These are phyloP conservation scores for Lagodon rhomboides DNA, from an alignment of 2,797 vertebrate genomes.

Conservation along the genomic window DNA sequence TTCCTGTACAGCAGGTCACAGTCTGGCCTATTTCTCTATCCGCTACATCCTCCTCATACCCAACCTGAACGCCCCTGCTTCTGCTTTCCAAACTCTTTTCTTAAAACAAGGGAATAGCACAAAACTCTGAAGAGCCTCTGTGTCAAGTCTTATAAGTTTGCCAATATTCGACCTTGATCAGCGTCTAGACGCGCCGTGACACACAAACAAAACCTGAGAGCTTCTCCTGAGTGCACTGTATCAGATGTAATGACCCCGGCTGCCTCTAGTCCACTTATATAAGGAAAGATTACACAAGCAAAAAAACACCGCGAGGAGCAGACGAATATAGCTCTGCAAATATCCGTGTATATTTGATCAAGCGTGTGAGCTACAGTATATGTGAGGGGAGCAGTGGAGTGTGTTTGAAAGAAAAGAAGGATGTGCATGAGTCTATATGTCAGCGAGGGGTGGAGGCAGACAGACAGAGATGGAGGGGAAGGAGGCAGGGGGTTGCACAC, in stretches of 20 bases:
- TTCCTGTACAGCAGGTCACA: constrained; percentile 19
- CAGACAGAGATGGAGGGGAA: constrained; percentile 48
- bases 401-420: constrained; percentile 61
- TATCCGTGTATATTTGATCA: constrained; percentile 71
- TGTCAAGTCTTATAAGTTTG: constrained; percentile 55
- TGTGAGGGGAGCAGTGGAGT: constrained; percentile 47
- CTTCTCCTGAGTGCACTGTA: constrained; percentile 47
- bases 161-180: constrained; percentile 66
- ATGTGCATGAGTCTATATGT: constrained; percentile 67
- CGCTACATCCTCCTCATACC: not conserved
- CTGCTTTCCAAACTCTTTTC: constrained; percentile 25
- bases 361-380: constrained; percentile 66
- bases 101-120: not conserved
- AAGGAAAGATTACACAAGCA: constrained; percentile 81
- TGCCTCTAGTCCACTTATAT: constrained; percentile 79
- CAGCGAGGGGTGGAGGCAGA: constrained; percentile 50
- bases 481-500: constrained; percentile 48
- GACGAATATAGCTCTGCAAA: constrained; percentile 72
- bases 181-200: constrained; percentile 74
- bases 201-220: constrained; percentile 54
- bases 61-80: constrained; percentile 20
- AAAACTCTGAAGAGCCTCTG: constrained; percentile 38
- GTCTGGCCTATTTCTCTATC: constrained; percentile 24
- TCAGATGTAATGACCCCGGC: constrained; percentile 68
- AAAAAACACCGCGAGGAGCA: constrained; percentile 50